These are phyloP conservation scores for Lanius collurio DNA, from an alignment of 2,113 vertebrate species.

Conservation along the genomic window DNA sequence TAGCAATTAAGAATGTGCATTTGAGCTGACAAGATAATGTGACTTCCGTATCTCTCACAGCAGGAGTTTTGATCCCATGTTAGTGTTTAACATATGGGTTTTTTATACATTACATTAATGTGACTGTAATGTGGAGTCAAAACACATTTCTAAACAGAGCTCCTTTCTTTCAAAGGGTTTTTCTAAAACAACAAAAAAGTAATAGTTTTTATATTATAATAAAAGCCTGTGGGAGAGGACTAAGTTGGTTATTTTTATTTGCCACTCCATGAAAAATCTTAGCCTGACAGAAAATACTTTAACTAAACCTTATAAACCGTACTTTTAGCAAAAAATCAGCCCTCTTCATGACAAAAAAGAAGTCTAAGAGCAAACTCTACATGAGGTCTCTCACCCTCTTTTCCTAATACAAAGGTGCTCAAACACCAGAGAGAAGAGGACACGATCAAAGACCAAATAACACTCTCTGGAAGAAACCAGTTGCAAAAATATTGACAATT, in stretches of 20 bases:
- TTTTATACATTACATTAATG: not conserved
- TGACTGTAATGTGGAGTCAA: not conserved
- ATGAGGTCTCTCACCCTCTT: not conserved
- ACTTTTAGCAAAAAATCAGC: not conserved
- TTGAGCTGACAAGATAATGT: slow-evolving; percentile 56
- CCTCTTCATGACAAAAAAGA: not conserved
- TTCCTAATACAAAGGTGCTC: not conserved
- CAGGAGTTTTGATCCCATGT: slow-evolving; percentile 21
- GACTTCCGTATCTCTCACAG: not conserved
- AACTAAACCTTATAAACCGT: not conserved
- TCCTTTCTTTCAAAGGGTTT: not conserved
- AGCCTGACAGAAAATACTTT: not conserved
- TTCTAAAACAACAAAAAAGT: not conserved
- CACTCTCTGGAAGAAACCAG: not conserved
- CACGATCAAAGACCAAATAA: not conserved
- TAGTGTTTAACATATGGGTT: not conserved
- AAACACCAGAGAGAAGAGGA: not conserved
- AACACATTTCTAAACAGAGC: not conserved
- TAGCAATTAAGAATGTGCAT: slow-evolving; percentile 47
- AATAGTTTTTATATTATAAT: not conserved
- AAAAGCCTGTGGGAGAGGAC: not conserved
- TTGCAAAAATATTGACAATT: not conserved
- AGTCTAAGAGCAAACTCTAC: not conserved
- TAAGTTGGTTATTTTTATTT: not conserved
- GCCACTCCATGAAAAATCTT: not conserved